Conservation (phyloP, 53 echinoderm and acorn worm genomes). For the Patiria pectinifera region DNA sequence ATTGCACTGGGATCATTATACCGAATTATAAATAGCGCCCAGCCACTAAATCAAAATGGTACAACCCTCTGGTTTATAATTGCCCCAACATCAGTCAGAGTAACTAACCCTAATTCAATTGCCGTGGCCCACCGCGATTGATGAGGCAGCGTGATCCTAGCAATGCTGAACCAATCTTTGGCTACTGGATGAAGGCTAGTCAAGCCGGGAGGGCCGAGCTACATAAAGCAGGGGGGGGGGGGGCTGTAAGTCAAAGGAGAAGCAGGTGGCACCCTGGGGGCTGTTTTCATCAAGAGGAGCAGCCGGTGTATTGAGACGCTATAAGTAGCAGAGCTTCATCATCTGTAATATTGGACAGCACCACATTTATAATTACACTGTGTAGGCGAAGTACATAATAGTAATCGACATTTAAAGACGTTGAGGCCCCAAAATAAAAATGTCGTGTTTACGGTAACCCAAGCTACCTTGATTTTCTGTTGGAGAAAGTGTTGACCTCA, state of each 20-base stretch:
- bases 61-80: not conserved
- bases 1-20: too few species aligned
- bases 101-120: conserved; percentile 12
- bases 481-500: too few species aligned
- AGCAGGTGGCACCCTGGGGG: conserved; percentile 36
- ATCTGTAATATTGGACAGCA: not conserved
- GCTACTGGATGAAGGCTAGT: not conserved
- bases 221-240: not conserved
- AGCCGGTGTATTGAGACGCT: not conserved
- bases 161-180: conserved; percentile 5
- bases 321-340: not conserved
- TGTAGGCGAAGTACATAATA: not conserved
- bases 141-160: not conserved
- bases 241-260: conserved; percentile 13
- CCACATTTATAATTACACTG: not conserved
- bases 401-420: too few species aligned
- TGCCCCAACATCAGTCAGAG: not conserved
- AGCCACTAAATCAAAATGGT: too few species aligned
- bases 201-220: not conserved
- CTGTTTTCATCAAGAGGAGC: not conserved
- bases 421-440: too few species aligned
- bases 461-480: too few species aligned
- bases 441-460: too few species aligned
- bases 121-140: not conserved
- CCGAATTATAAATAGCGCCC: too few species aligned